Evolutionary conservation across 2,113 vertebrate species (phyloP).

Genomic region (Mionectes macconnelli): DNA sequence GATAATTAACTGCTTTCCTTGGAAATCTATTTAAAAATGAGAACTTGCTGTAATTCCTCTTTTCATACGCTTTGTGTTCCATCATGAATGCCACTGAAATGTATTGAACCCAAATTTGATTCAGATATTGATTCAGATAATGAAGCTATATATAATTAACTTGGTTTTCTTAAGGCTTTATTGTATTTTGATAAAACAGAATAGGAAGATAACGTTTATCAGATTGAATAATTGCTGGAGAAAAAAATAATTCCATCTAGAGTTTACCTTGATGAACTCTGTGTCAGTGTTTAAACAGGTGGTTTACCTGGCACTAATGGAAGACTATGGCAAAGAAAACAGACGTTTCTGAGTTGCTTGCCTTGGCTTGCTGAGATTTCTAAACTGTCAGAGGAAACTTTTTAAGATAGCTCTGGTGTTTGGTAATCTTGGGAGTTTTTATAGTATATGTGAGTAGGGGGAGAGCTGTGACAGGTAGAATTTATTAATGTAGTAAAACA

Average conservation of each 20-base stretch:
- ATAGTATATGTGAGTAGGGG: not conserved
- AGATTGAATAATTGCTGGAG: not conserved
- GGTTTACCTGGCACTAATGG: not conserved
- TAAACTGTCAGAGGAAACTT: not conserved
- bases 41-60: not conserved
- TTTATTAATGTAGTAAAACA: not conserved
- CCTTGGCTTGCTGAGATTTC: slow-evolving; percentile 12
- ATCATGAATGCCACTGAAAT: not conserved
- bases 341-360: not conserved
- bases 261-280: not conserved
- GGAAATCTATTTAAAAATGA: not conserved
- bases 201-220: not conserved
- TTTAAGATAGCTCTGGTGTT: not conserved
- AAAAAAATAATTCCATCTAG: not conserved
- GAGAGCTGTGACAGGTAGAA: not conserved
- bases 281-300: not conserved
- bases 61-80: not conserved
- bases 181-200: not conserved
- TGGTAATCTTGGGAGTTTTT: not conserved
- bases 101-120: not conserved
- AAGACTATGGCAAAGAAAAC: not conserved
- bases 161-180: not conserved
- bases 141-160: not conserved
- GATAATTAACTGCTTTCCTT: not conserved
- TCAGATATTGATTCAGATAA: not conserved